phyloP scores from a whole-genome alignment of 2,113 vertebrate species.

The Neopipo cinnamomea region DNA sequence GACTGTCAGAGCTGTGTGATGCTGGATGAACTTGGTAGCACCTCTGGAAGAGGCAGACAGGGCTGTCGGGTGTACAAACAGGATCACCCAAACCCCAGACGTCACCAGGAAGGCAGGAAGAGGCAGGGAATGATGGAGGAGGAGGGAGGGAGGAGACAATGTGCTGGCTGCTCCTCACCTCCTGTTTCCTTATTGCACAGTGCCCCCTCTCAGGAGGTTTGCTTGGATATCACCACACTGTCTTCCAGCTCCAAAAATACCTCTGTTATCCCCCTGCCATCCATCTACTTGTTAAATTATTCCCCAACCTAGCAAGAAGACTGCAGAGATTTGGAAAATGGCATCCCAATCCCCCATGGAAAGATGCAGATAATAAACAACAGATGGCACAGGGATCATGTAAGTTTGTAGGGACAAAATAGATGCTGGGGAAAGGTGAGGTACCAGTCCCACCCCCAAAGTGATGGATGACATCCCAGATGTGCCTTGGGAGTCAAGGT shows the following conservation, averaged over 20 bases:
- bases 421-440: not conserved
- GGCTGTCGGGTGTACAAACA: not conserved
- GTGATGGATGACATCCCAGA: not conserved
- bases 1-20: not conserved
- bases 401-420: not conserved
- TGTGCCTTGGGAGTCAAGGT: not conserved
- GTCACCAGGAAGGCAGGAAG: not conserved
- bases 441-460: too few relatives aligned
- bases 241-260: not conserved
- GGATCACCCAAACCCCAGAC: not conserved
- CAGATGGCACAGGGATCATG: fast-evolving
- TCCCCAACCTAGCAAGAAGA: not conserved
- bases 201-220: not conserved
- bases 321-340: not conserved
- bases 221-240: not conserved
- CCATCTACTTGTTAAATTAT: not conserved
- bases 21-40: not conserved
- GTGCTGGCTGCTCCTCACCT: not conserved
- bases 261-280: not conserved
- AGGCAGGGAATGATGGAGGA: not conserved
- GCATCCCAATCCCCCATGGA: not conserved
- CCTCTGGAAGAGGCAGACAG: not conserved
- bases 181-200: not conserved
- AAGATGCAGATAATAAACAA: not conserved
- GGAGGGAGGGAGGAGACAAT: not conserved